Evolutionary conservation across 2,888 invertebrate genomes (phyloP), one percentile per base, ranked within the genome.

Genomic region (Plebejus argus): DNA sequence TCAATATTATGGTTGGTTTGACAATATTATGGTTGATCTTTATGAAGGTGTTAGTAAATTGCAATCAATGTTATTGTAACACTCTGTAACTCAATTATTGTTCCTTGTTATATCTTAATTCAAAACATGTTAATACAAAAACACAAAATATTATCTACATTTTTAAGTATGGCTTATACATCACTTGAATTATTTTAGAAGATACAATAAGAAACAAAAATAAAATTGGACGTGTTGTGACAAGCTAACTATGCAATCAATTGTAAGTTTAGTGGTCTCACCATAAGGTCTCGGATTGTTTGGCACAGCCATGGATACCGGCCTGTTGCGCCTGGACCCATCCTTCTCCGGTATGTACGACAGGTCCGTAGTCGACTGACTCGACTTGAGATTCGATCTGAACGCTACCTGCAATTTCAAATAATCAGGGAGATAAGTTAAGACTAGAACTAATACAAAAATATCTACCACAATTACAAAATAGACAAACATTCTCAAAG

Each of bases 281-380:
- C 92, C 92, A 84, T 91, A 93, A 78, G 85, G 86, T 78, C 92
- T 84, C 3, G 85, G 83, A 82, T 91, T 92, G 83, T 86, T 87
- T 39, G 92, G 90, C 81, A 91, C 87, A 0, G 91, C 94, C 90
- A 93, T 90, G 1, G 94, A 94, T 8, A 93, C 84, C 0, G 94
- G 94, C 0, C 94, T 84, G 1, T 86, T 86, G 72, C 94, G 86
- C 1, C 91, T 83, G 0, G 95, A 90, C 77, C 89, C 91, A 71
- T 93, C 94, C 81, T 94, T 93, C 78, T 94, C 94, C 0, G 94
- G 94, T 8, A 95, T 95, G 86, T 97, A 96, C 82, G 97, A 97
- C 39, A 98, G 94, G 87, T 98, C 98, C 81, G 97, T 97, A 79
- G 97, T 98, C 79, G 98, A 98, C 88, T 98, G 98, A 87, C 98